A percentile compares a stretch with the other conserved stretches of the same genome.
phyloP scores from a whole-genome alignment of 2,113 vertebrate species.

The Galemys pyrenaicus region DNA sequence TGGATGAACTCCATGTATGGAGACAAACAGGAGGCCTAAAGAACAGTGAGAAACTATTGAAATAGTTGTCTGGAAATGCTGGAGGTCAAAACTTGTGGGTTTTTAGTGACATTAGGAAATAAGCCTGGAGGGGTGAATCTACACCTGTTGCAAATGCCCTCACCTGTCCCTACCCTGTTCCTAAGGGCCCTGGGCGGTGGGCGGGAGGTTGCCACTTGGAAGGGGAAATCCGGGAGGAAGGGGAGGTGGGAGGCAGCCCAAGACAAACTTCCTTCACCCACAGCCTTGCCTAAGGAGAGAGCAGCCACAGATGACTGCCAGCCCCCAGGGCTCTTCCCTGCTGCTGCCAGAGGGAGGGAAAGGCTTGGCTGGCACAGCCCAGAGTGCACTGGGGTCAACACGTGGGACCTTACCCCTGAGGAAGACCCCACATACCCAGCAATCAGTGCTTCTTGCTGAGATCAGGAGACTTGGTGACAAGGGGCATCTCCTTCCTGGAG shows the following conservation, averaged over 20 bases:
- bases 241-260: not conserved
- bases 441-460: not conserved
- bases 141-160: not conserved
- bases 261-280: constrained; percentile 14
- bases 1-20: no score
- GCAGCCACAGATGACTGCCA: not conserved
- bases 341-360: no score
- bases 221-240: not conserved
- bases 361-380: not conserved
- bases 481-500: not conserved
- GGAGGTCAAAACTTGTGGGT: not conserved
- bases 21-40: not conserved
- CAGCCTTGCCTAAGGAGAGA: not conserved
- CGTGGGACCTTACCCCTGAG: not conserved
- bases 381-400: not conserved
- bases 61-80: not conserved
- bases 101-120: not conserved
- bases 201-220: not conserved
- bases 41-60: not conserved
- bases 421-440: not conserved
- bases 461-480: not conserved
- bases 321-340: not conserved
- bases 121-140: not conserved
- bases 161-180: not conserved
- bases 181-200: not conserved